These are phyloP conservation scores for Antheraea pernyi DNA, from an alignment of 1,140 invertebrate species.

Conservation along the genomic window DNA sequence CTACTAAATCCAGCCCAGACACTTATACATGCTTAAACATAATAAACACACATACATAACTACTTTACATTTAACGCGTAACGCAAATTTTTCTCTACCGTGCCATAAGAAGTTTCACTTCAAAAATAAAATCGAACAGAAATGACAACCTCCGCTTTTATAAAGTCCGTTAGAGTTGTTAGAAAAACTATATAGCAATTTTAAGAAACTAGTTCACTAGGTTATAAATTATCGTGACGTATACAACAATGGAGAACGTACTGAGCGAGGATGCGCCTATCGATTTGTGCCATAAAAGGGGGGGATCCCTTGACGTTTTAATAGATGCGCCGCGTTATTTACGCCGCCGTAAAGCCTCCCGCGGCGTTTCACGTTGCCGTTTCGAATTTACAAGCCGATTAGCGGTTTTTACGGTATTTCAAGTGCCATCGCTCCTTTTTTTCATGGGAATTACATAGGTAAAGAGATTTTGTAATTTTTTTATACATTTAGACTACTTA, in stretches of 20 bases:
- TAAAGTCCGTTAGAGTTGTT: too few relatives aligned
- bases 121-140: too few relatives aligned
- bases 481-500: background rate
- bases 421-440: background rate
- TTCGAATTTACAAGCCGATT: constrained; percentile 27
- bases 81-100: too few relatives aligned
- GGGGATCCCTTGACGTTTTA: constrained; percentile 19
- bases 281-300: constrained; percentile 40
- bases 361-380: constrained; percentile 20
- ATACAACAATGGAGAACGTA: constrained; percentile 14
- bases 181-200: too few relatives aligned
- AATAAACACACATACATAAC: too few relatives aligned
- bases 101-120: too few relatives aligned
- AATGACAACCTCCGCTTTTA: too few relatives aligned
- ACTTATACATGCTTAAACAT: too few relatives aligned
- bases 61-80: too few relatives aligned
- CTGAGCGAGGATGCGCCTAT: constrained; percentile 31
- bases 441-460: background rate
- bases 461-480: background rate
- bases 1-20: too few relatives aligned
- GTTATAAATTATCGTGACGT: constrained; percentile 10
- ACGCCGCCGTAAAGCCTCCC: constrained; percentile 14
- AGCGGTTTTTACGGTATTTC: constrained; percentile 19
- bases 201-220: too few relatives aligned
- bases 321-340: constrained; percentile 29